phyloP scores from a whole-genome alignment of 2,113 vertebrate species.

The sheep (Ovis aries) region ARS-UI_Ramb_v3.0 NC_056057.1:23893001-23893500 shows the following conservation, averaged over 20 bases:
- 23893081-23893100: background rate
- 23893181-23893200: background rate
- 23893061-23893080: background rate
- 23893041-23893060: background rate
- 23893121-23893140: background rate
- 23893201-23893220: background rate
- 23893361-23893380: background rate
- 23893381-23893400: background rate
- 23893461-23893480: background rate
- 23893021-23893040: background rate
- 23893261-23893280: background rate
- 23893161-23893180: background rate
- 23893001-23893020: background rate
- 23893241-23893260: background rate
- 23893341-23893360: background rate
- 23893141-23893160: background rate
- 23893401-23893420: constrained; percentile 11
- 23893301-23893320: background rate
- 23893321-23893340: background rate
- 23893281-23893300: background rate
- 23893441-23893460: background rate
- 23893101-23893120: background rate
- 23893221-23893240: background rate
- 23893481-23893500: background rate
- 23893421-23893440: background rate